These are phyloP conservation scores for Anagyrus pseudococci DNA, from an alignment of 2,888 invertebrate species.

Conservation along the genomic window DNA sequence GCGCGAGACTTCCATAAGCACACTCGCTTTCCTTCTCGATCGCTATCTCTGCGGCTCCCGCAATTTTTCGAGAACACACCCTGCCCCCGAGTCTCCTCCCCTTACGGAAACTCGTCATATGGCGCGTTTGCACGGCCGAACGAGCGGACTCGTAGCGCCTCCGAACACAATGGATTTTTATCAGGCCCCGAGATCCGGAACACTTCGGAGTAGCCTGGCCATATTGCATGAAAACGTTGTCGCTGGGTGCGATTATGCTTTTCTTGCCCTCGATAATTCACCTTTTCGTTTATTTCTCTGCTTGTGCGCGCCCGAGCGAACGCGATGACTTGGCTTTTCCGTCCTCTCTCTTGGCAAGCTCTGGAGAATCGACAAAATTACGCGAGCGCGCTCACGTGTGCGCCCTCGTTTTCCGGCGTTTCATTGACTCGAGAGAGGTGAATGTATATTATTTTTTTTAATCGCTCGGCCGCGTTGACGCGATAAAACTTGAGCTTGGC, in stretches of 20 bases:
- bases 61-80: conserved; percentile 29
- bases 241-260: background rate
- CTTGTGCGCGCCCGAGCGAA: background rate
- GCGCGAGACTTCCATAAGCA: too few relatives aligned
- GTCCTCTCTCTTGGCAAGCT: too few relatives aligned
- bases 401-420: background rate
- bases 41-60: conserved; percentile 1
- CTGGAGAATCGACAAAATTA: too few relatives aligned
- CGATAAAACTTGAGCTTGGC: background rate
- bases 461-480: background rate
- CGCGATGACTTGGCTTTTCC: too few relatives aligned
- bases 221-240: conserved; percentile 18
- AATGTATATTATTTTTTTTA: too few relatives aligned
- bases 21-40: background rate
- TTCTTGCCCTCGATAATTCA: background rate
- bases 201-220: conserved; percentile 8
- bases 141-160: background rate
- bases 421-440: too few relatives aligned
- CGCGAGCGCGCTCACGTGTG: too few relatives aligned
- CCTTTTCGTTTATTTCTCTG: background rate
- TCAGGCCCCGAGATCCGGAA: conserved; percentile 15
- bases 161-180: conserved; percentile 8
- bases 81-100: background rate
- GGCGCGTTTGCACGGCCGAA: background rate
- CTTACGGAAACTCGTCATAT: background rate